A percentile compares a stretch with the other conserved stretches of the same genome.
These are phyloP conservation scores for Agonopterix subpropinquella DNA, from an alignment of 2,888 invertebrate species.

Conservation along the genomic window DNA sequence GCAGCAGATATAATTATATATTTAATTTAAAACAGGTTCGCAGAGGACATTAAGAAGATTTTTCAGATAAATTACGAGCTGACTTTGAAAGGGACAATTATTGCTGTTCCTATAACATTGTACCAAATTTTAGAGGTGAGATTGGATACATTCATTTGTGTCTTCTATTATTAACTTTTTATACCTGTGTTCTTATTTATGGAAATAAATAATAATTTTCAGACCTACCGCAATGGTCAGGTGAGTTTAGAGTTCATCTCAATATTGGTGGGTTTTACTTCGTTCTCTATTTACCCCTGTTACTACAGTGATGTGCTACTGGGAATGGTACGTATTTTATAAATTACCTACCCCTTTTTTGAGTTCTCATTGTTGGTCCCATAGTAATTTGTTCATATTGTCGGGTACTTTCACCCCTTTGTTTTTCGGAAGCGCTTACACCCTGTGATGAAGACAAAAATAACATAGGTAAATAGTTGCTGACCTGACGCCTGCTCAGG, in stretches of 20 bases:
- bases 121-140: constrained; percentile 22
- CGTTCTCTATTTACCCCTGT: constrained; percentile 20
- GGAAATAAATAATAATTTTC: constrained; percentile 1
- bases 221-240: constrained; percentile 14
- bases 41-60: background rate
- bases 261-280: constrained; percentile 16
- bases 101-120: constrained; percentile 17
- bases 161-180: no score
- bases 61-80: constrained; percentile 11
- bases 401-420: no score
- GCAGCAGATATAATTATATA: no score
- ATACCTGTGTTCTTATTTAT: background rate
- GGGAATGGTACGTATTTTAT: constrained; percentile 20
- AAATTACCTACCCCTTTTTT: background rate
- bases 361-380: background rate
- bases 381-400: no score
- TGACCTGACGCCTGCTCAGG: no score
- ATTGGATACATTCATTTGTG: background rate
- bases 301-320: constrained; percentile 24
- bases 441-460: no score
- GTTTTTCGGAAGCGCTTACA: no score
- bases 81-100: constrained; percentile 15
- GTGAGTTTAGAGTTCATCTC: constrained; percentile 24
- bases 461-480: no score
- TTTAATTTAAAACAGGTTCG: background rate